phyloP scores from a whole-genome alignment of 2,888 invertebrate species.

The Stomorhina lunata region DNA sequence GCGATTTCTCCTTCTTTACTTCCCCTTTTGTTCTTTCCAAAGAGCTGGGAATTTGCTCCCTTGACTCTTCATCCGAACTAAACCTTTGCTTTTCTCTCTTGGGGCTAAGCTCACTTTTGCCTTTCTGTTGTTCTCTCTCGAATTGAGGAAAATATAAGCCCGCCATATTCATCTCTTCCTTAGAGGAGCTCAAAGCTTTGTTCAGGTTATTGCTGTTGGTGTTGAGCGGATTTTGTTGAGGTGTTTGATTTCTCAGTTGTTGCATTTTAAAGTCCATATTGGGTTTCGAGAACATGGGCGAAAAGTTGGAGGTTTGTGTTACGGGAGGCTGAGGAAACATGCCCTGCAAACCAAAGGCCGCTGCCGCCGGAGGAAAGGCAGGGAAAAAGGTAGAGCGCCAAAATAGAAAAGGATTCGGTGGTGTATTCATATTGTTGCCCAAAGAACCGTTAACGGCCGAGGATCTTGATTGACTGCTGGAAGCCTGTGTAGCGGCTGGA shows the following conservation, averaged over 20 bases:
- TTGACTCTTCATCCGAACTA: constrained; percentile 48
- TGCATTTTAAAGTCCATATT: constrained; percentile 81
- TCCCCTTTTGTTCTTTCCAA: constrained; percentile 64
- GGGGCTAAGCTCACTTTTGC: constrained; percentile 54
- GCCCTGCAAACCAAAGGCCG: constrained; percentile 81
- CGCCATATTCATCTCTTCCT: too few species aligned
- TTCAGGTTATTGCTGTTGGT: constrained; percentile 26
- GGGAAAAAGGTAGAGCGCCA: constrained; percentile 83
- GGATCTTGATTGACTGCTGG: constrained; percentile 44
- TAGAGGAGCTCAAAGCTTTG: too few species aligned
- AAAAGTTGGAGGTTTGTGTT: constrained; percentile 76
- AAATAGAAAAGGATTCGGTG: constrained; percentile 85
- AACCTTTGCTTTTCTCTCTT: constrained; percentile 43
- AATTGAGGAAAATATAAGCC: constrained; percentile 47
- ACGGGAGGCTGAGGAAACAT: constrained; percentile 82
- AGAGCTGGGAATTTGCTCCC: constrained; percentile 10
- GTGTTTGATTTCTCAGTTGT: constrained; percentile 38
- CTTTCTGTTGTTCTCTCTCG: constrained; percentile 28
- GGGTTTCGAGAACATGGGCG: constrained; percentile 82
- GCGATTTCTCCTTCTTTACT: background rate
- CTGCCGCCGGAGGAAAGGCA: constrained; percentile 84
- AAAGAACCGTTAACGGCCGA: constrained; percentile 50
- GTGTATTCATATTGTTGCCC: constrained; percentile 78
- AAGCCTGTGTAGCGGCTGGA: constrained; percentile 66
- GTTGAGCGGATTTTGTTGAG: constrained; percentile 4